These are phyloP conservation scores for Conomelus anceps DNA, from an alignment of 2,888 invertebrate genomes.

Conservation along the genomic window DNA sequence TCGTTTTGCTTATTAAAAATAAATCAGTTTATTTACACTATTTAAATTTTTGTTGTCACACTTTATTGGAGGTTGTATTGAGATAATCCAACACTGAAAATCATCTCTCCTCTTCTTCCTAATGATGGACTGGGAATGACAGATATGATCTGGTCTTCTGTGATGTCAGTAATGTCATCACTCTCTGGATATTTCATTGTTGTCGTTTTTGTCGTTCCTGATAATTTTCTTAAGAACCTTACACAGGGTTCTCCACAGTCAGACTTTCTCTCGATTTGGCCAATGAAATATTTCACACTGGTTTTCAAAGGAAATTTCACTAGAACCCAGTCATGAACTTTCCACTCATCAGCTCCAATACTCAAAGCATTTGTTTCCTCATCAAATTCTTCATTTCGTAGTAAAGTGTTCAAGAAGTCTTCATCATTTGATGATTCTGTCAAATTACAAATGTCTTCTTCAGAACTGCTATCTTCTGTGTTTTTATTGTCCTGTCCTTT, in stretches of 20 bases:
- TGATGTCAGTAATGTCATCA: slow-evolving; percentile 7
- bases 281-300: slow-evolving; percentile 9
- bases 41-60: too few relatives aligned
- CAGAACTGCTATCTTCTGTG: not conserved
- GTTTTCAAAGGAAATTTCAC: slow-evolving; percentile 14
- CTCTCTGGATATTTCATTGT: slow-evolving; percentile 9
- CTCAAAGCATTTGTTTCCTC: not conserved
- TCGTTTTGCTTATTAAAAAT: not conserved
- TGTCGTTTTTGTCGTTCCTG: not conserved
- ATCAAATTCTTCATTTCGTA: not conserved
- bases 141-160: slow-evolving; percentile 8
- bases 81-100: too few relatives aligned
- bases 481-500: not conserved
- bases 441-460: not conserved
- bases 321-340: slow-evolving; percentile 1
- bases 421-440: not conserved
- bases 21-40: not conserved
- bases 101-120: slow-evolving; percentile 13
- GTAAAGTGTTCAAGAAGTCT: not conserved
- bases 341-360: not conserved
- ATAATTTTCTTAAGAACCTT: slow-evolving; percentile 9
- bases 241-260: slow-evolving; percentile 5
- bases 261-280: not conserved
- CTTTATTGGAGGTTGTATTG: not conserved
- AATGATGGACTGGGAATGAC: slow-evolving; percentile 6